Conservation (phyloP, 2,113 vertebrate species). For the Camelus dromedarius region DNA sequence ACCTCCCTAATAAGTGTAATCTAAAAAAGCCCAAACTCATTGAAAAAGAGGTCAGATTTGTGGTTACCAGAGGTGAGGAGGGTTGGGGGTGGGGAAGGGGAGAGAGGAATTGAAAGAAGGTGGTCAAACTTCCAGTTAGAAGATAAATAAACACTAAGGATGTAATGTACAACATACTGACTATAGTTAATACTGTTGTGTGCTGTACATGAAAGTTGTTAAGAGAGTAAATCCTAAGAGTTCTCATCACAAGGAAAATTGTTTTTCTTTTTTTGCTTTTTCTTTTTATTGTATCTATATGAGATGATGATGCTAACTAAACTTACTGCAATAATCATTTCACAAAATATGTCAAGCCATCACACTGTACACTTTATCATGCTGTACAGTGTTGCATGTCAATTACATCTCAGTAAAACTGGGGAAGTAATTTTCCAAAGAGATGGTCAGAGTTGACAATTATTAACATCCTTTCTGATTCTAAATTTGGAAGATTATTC, state of each 20-base stretch:
- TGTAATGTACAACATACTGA: not conserved
- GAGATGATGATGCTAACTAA: not conserved
- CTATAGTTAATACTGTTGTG: not conserved
- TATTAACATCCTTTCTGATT: not conserved
- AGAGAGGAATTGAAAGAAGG: not conserved
- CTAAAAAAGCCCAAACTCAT: not conserved
- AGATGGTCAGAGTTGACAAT: not conserved
- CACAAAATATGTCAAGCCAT: not conserved
- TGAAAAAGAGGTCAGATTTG: not conserved
- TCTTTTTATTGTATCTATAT: not conserved
- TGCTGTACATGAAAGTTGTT: not conserved
- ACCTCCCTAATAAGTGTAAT: not conserved
- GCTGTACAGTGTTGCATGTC: not conserved
- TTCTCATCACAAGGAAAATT: not conserved
- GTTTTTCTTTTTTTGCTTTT: not conserved
- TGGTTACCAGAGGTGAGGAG: not conserved
- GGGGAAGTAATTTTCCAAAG: not conserved
- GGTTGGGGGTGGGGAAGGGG: too few species aligned
- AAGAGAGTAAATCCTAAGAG: not conserved
- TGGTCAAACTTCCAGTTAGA: not conserved
- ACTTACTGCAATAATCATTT: not conserved
- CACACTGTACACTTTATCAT: not conserved
- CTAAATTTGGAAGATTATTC: not conserved
- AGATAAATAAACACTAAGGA: not conserved
- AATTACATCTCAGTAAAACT: not conserved